These are phyloP conservation scores for Gymnogyps californianus DNA, from an alignment of 2,113 vertebrate genomes.

Conservation along the genomic window DNA sequence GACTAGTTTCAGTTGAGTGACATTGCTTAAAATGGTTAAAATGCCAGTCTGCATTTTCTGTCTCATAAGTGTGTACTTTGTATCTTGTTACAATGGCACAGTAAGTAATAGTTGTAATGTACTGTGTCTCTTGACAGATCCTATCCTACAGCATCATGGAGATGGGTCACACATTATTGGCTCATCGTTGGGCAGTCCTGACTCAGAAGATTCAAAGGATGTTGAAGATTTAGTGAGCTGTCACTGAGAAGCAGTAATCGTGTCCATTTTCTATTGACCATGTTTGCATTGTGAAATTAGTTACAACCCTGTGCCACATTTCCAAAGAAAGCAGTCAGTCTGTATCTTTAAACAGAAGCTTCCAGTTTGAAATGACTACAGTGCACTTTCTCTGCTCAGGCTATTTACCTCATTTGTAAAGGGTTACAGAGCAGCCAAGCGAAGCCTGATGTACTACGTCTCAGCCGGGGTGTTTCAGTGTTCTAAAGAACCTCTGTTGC, in stretches of 20 bases:
- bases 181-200: slow-evolving; percentile 75
- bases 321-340: slow-evolving; percentile 63
- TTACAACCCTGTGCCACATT: slow-evolving; percentile 38
- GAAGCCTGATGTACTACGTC: neutral
- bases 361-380: slow-evolving; percentile 2
- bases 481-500: neutral
- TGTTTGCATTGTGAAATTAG: slow-evolving; percentile 38
- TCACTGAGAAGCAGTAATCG: slow-evolving; percentile 46
- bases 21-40: neutral
- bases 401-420: slow-evolving; percentile 38
- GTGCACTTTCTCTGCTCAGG: slow-evolving; percentile 58
- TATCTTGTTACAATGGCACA: neutral
- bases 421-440: neutral
- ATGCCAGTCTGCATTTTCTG: neutral
- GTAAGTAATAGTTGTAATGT: neutral
- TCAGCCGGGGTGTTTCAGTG: neutral
- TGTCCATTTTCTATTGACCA: slow-evolving; percentile 4
- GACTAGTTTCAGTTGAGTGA: neutral
- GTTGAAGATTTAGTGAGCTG: slow-evolving; percentile 78
- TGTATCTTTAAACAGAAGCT: neutral
- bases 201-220: slow-evolving; percentile 77
- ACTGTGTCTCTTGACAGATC: slow-evolving; percentile 77
- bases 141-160: slow-evolving; percentile 89
- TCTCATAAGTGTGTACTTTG: neutral
- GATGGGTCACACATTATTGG: slow-evolving; percentile 81